Evolutionary conservation across 2,888 invertebrate genomes (phyloP), one percentile per base, ranked within the genome.

Genomic region (Calameuta filiformis): DNA sequence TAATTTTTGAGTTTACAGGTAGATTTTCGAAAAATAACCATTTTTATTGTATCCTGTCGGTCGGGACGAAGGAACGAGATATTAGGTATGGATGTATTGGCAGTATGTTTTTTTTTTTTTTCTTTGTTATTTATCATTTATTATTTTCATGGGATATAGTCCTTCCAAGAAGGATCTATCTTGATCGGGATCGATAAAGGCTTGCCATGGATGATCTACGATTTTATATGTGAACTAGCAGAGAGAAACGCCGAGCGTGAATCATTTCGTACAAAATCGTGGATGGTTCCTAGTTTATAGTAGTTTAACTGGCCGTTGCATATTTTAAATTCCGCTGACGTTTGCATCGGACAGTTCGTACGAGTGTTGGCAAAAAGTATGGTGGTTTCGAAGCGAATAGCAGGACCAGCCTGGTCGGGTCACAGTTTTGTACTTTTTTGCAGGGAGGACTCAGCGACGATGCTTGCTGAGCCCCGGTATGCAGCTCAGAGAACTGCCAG

Each of bases 241-340:
- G 56, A 56, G 56, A 23, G 56, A 23, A 23, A 56, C 23, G 56
- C 2, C 56, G 23, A 56, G 56, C 56, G 23, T 23, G 56, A 56
- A 56, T 56, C 56, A 56, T 56, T 56, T 56, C 9, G 56, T 6
- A 56, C 23, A 23, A 56, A 56, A 56, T 56, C 56, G 56, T 56
- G 56, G 23, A 56, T 56, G 56, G 56, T 56, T 56, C 56, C 56
- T 56, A 56, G 56, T 56, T 56, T 56, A 23, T 56, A 56, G 56
- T 23, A 56, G 56, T 56, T 56, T 56, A 56, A 56, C 56, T 56
- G 79, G 82, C 83, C 80, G 84, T 86, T 89, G 90, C 89, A 90
- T 90, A 90, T 90, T 90, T 90, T 88, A 88, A 86, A 91, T 90
- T 90, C 90, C 87, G 87, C 85, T 85, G 89, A 86, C 85, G 87